Conservation (phyloP, 2,797 vertebrate species). For the Benthosema pterotum region DNA sequence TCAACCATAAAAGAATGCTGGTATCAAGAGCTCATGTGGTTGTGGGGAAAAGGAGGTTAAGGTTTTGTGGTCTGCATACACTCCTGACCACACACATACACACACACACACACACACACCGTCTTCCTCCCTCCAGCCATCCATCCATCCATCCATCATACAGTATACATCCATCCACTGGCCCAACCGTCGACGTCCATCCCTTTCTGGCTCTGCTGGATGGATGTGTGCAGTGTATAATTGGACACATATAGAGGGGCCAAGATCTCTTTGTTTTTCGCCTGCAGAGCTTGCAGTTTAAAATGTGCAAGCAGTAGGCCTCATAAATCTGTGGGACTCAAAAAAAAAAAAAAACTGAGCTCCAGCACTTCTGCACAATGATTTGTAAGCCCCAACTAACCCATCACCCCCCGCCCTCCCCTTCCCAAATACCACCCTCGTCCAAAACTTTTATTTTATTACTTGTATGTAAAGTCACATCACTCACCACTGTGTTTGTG, state of each 20-base stretch:
- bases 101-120: no score
- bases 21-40: constrained; percentile 23
- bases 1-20: constrained; percentile 38
- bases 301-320: constrained; percentile 70
- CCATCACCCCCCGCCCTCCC: constrained; percentile 43
- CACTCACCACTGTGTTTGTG: constrained; percentile 31
- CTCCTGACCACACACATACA: constrained; percentile 64
- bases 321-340: constrained; percentile 78
- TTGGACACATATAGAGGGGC: constrained; percentile 76
- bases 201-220: constrained; percentile 13
- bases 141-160: constrained; percentile 25
- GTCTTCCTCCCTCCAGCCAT: constrained; percentile 35
- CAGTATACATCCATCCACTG: constrained; percentile 37
- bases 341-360: constrained; percentile 54
- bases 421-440: constrained; percentile 23
- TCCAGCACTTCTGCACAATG: constrained; percentile 59
- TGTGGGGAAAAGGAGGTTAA: constrained; percentile 43
- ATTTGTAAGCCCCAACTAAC: constrained; percentile 60
- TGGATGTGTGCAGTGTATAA: constrained; percentile 63
- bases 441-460: constrained; percentile 43
- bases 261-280: constrained; percentile 73
- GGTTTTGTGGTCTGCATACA: constrained; percentile 47
- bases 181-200: constrained; percentile 17
- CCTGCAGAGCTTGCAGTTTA: constrained; percentile 75
- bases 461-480: constrained; percentile 42